Base-by-base conservation (phyloP, 2,113 vertebrate species). In the Myrmophylax atrothorax region DNA sequence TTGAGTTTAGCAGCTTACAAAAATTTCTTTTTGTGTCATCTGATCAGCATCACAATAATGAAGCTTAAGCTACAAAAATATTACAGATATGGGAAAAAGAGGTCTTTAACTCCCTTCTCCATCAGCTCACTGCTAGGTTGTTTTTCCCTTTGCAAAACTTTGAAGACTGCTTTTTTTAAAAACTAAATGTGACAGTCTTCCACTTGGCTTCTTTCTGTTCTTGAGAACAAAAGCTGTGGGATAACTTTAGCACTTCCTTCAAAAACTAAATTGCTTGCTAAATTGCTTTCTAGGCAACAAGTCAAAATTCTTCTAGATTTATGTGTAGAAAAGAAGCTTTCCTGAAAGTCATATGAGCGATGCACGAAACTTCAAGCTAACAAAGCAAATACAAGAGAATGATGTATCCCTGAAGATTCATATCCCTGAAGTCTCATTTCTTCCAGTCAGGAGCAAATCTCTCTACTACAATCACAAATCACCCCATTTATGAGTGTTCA, bases 221-320 rank as follows among this genome's bases (percentile, higher is more conserved):
- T 79, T 60, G 55, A 86, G 87, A 93, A 93, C 38, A 94, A 96
- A 97, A 95, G 37, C 66, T 38, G 18, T 68, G 20, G 78, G 46
- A 94, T 44, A 96, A 70, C 49, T 89, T 95, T 92, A 94, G 53
- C 78, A 70, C 15, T 94, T 73, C 42, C 38, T 95, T 97, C 55
- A 96, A 87, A 97, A 94, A 73, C 33, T 63, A 95, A 95, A 95
- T 92, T 90, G 40, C 62, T 91, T 85, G 58, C 72, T 97, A 96
- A 96, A 97, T 96, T 97, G 72, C 81, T 97, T 95, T 95, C 79
- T 96, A 96, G 90, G 93, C 90, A 97, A 66, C 46, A 91, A 94
- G 90, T 97, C 90, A 97, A 96, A 97, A 86, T 73, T 94, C 58
- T 74, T 94, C 97, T 94, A 89, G 55, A 87, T 94, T 72, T 96